Base-by-base conservation (phyloP, 1,140 invertebrate genomes). In the Drosophila varians region DNA sequence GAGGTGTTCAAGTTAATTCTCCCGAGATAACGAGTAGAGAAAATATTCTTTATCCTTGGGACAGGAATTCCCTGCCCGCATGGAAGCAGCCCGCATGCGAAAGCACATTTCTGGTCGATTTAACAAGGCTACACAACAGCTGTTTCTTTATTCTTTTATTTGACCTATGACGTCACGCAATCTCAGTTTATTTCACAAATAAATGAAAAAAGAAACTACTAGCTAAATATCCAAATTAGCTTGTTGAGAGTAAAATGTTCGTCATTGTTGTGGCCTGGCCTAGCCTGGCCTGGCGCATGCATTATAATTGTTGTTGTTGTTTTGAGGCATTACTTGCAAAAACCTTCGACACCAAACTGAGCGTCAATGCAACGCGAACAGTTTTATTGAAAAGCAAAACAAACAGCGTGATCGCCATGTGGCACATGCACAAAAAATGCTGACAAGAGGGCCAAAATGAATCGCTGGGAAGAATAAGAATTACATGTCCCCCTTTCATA, bases 281-380 rank as follows among this genome's bases (percentile, higher is more conserved):
- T n/a, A n/a, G n/a, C n/a, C n/a, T 28, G 1, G 8, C 23, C 23
- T 25, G 23, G 23, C 23, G 23, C 23, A 25, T 25, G 23, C 23
- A 25, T 25, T 25, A 3, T 3, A 6, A 8, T 26, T 8, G 0
- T 26, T 8, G 7, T 26, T 26, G 1, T 8, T 40, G n/a, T 7
- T 52, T 43, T 12, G 34, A 36, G 16, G 46, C 64, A 68, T 80
- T 87, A 77, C 64, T 80, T 77, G 76, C 49, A 77, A 45, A 75
- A 80, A 74, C 42, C 65, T 70, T 77, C 45, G 12, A 38, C n/a
- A 16, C 14, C 36, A 14, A 16, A 38, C 14, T 2, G 38, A 42
- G 51, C 36, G 52, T 76, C 66, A 68, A 57, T 80, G 66, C 77
- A 80, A 76, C 64, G 64, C 61, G 66, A 72, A 74, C 61, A 80